Conservation (phyloP, 2,113 vertebrate genomes). For the Zosterops lateralis region DNA sequence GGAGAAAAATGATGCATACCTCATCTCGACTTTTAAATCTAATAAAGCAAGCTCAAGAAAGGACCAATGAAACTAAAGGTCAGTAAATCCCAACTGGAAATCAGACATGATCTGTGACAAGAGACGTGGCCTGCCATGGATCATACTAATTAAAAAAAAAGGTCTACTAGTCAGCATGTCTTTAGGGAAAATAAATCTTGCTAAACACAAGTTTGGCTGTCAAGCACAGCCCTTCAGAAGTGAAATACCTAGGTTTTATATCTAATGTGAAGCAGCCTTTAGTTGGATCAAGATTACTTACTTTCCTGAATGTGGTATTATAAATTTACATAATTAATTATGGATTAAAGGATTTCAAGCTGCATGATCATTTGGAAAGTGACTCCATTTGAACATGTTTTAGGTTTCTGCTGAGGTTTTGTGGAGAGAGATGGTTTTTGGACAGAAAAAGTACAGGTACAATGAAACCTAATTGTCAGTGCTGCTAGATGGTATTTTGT, state of each 20-base stretch:
- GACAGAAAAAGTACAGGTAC: not conserved
- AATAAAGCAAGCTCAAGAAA: not conserved
- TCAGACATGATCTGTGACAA: not conserved
- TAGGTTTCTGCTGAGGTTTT: not conserved
- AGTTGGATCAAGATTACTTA: not conserved
- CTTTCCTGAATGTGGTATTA: not conserved
- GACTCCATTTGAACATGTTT: not conserved
- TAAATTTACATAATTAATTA: not conserved
- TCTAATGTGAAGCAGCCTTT: not conserved
- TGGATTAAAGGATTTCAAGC: not conserved
- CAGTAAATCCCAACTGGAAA: slow-evolving; percentile 24
- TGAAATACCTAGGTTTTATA: not conserved
- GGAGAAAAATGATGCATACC: not conserved
- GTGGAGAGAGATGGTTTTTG: not conserved
- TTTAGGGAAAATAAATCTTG: slow-evolving; percentile 7
- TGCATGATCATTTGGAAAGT: not conserved
- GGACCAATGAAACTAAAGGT: slow-evolving; percentile 23
- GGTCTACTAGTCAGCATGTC: not conserved
- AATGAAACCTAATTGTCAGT: not conserved
- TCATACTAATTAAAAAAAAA: slow-evolving; percentile 12
- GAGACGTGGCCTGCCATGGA: not conserved
- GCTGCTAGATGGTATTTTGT: not conserved
- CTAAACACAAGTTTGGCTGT: not conserved
- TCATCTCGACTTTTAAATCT: not conserved
- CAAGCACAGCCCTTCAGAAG: not conserved